A percentile compares a stretch with the other conserved stretches of the same genome.
Evolutionary conservation across 2,888 invertebrate species (phyloP).

Genomic region (Ellobium chinense): DNA sequence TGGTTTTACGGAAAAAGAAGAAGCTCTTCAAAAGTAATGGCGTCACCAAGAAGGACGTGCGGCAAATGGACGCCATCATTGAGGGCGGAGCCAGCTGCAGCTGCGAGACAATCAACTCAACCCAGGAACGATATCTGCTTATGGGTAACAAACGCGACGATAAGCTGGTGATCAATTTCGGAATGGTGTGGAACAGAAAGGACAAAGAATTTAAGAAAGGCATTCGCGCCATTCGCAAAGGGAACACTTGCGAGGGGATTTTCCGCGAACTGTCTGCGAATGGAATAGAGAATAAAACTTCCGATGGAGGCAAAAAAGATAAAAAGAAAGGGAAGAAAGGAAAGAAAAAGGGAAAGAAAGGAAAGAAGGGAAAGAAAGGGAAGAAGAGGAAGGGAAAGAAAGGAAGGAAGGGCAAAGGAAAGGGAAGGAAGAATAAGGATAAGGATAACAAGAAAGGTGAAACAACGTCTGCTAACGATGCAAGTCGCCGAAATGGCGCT

Average conservation of each 20-base stretch:
- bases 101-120: slow-evolving; percentile 51
- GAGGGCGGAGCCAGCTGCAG: slow-evolving; percentile 52
- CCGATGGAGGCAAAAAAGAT: slow-evolving; percentile 7
- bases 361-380: slow-evolving; percentile 37
- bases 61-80: slow-evolving; percentile 51
- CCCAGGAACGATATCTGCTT: slow-evolving; percentile 50
- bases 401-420: slow-evolving; percentile 6
- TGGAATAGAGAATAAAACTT: background rate
- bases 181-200: slow-evolving; percentile 52
- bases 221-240: slow-evolving; percentile 55
- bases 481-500: background rate
- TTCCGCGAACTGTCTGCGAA: slow-evolving; percentile 30
- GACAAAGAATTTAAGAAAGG: slow-evolving; percentile 56
- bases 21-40: slow-evolving; percentile 53
- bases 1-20: slow-evolving; percentile 55
- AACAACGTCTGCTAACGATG: background rate
- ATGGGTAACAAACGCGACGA: slow-evolving; percentile 57
- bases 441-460: slow-evolving; percentile 32
- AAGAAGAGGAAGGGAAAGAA: slow-evolving; percentile 20
- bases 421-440: background rate
- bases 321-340: slow-evolving; percentile 34
- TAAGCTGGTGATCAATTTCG: slow-evolving; percentile 51
- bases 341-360: slow-evolving; percentile 31
- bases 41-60: slow-evolving; percentile 48
- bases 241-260: slow-evolving; percentile 54